A percentile compares a stretch with the other conserved stretches of the same genome.
These are phyloP conservation scores for Nothocercus nigrocapillus DNA, from an alignment of 2,113 vertebrate genomes.

Conservation along the genomic window DNA sequence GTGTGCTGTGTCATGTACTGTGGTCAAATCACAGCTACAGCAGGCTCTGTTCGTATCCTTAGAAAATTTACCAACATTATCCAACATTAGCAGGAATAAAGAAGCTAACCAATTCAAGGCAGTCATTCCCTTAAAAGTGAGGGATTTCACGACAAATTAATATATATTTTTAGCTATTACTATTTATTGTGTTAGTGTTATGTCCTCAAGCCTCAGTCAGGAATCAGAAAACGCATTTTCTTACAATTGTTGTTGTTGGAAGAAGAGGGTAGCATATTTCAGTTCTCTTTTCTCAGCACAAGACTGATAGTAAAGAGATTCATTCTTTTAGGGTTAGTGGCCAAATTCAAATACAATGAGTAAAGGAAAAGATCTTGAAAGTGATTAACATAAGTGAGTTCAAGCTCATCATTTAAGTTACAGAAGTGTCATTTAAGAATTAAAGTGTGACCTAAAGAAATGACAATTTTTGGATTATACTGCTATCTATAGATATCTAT, in stretches of 20 bases:
- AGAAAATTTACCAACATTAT: not conserved
- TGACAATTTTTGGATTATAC: not conserved
- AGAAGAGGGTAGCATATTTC: not conserved
- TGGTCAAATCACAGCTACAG: not conserved
- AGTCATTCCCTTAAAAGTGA: not conserved
- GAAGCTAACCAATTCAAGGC: not conserved
- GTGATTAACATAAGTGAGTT: not conserved
- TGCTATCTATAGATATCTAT: too few species aligned
- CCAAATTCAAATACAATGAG: not conserved
- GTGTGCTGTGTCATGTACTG: not conserved
- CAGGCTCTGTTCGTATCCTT: not conserved
- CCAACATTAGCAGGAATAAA: not conserved
- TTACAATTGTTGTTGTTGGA: not conserved
- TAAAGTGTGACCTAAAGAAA: not conserved
- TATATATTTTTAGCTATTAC: not conserved
- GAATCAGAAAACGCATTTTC: not conserved
- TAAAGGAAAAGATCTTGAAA: not conserved
- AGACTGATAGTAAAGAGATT: not conserved
- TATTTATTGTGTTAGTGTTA: not conserved
- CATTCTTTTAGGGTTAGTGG: not conserved
- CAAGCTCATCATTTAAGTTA: not conserved
- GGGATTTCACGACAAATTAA: not conserved
- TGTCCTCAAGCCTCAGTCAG: not conserved
- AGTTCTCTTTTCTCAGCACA: not conserved
- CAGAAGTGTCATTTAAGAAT: not conserved